phyloP scores from a whole-genome alignment of 2,113 vertebrate species.

The Apteryx mantelli region DNA sequence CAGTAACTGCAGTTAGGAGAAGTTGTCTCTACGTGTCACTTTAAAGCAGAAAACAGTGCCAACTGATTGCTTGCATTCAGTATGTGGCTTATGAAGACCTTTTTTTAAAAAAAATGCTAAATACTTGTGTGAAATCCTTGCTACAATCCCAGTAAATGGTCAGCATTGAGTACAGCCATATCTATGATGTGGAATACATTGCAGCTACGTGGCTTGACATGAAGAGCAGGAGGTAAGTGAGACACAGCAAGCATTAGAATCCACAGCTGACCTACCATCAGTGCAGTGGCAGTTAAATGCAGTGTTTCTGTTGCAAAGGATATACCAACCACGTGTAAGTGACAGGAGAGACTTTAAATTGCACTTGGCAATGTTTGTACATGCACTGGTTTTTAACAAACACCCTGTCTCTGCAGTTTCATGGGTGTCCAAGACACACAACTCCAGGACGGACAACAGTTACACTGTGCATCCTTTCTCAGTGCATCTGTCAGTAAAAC shows the following conservation, averaged over 20 bases:
- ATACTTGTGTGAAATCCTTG: not conserved
- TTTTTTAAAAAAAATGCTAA: not conserved
- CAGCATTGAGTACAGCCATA: not conserved
- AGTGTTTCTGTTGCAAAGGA: not conserved
- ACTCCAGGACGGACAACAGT: not conserved
- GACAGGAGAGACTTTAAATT: not conserved
- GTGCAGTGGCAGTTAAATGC: not conserved
- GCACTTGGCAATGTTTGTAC: not conserved
- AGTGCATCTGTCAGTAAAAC: not conserved
- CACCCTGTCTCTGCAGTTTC: not conserved
- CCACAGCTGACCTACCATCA: not conserved
- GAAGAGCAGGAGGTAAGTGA: fast-evolving
- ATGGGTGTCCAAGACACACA: not conserved
- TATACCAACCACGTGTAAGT: not conserved
- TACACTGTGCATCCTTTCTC: not conserved
- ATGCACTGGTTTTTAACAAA: not conserved
- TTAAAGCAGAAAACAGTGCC: not conserved
- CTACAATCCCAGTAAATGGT: not conserved
- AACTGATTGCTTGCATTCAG: not conserved
- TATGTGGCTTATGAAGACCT: not conserved
- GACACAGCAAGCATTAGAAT: too few relatives aligned
- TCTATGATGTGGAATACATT: not conserved
- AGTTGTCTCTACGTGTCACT: not conserved
- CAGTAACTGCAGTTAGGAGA: not conserved
- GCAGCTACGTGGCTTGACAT: not conserved